These are phyloP conservation scores for Siderastrea radians DNA, from an alignment of 92 coral and sea anemone genomes.

Conservation along the genomic window DNA sequence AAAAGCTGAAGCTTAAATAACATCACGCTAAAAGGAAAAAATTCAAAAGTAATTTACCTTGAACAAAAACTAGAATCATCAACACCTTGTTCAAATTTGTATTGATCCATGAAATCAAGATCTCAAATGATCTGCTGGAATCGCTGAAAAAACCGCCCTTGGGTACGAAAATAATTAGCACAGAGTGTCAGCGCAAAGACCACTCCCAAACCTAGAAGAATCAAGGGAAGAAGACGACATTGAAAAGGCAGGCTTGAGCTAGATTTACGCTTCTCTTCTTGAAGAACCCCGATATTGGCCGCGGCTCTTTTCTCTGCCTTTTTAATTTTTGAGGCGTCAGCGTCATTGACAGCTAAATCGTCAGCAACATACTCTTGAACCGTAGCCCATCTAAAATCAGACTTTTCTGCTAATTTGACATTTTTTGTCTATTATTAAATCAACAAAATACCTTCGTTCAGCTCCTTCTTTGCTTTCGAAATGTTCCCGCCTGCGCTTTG, in stretches of 20 bases:
- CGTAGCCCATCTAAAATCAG: conserved; percentile 34
- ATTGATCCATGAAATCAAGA: background rate
- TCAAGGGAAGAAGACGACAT: background rate
- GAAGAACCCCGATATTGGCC: background rate
- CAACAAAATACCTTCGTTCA: conserved; percentile 37
- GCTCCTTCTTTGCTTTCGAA: conserved; percentile 21
- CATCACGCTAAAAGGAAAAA: conserved; percentile 39
- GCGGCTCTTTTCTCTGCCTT: conserved; percentile 21
- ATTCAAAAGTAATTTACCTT: background rate
- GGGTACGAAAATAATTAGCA: too few relatives aligned
- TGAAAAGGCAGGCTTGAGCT: too few relatives aligned
- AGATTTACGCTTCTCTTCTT: conserved; percentile 21
- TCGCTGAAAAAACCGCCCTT: too few relatives aligned
- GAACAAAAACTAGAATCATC: background rate
- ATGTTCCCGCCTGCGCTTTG: conserved; percentile 21
- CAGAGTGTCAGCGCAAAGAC: background rate
- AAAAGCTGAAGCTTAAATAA: conserved; percentile 48
- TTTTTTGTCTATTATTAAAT: conserved; percentile 12
- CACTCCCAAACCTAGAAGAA: conserved; percentile 9
- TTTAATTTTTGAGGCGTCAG: too few relatives aligned
- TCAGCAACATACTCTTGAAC: conserved; percentile 35
- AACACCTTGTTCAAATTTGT: background rate
- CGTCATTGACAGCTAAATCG: background rate
- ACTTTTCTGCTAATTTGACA: conserved; percentile 38
- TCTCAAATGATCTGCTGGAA: too few relatives aligned